Percentiles rank a stretch among this genome's conserved stretches.
Conservation (phyloP, 2,113 vertebrate species). For the Phoxinus phoxinus region DNA sequence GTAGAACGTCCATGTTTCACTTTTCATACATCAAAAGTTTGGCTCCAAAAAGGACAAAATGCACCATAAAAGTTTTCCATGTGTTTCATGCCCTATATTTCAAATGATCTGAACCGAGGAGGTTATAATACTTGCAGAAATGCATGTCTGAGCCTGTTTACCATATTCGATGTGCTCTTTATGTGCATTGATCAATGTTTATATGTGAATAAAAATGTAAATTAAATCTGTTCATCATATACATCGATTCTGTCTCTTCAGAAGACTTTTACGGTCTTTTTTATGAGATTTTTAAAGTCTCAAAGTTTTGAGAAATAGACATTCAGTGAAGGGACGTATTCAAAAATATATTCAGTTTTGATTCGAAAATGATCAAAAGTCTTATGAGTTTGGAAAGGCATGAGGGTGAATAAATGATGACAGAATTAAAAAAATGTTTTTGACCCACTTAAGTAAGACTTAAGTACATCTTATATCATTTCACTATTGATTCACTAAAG, state of each 20-base stretch:
- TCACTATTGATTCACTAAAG: too few species aligned
- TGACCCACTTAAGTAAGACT: not conserved
- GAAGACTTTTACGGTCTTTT: too few species aligned
- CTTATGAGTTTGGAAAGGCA: not conserved
- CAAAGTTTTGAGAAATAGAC: not conserved
- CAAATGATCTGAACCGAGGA: not conserved
- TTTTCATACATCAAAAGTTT: not conserved
- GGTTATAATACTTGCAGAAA: not conserved
- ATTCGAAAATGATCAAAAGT: not conserved
- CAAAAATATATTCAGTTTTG: not conserved
- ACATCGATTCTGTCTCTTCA: too few species aligned
- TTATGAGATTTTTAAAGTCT: too few species aligned
- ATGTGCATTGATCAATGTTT: too few species aligned
- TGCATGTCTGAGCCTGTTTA: too few species aligned
- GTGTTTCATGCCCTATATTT: not conserved
- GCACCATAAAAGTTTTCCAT: not conserved
- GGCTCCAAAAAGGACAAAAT: not conserved
- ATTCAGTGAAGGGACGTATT: not conserved
- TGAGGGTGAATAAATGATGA: not conserved
- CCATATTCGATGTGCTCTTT: too few species aligned
- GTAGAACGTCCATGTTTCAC: not conserved
- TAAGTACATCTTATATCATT: not conserved
- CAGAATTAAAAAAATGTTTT: not conserved
- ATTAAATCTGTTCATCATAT: too few species aligned
- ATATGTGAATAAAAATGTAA: too few species aligned